A percentile compares a stretch with the other conserved stretches of the same genome.
These are phyloP conservation scores for Siniperca scherzeri DNA, from an alignment of 2,797 vertebrate species.

Conservation along the genomic window DNA sequence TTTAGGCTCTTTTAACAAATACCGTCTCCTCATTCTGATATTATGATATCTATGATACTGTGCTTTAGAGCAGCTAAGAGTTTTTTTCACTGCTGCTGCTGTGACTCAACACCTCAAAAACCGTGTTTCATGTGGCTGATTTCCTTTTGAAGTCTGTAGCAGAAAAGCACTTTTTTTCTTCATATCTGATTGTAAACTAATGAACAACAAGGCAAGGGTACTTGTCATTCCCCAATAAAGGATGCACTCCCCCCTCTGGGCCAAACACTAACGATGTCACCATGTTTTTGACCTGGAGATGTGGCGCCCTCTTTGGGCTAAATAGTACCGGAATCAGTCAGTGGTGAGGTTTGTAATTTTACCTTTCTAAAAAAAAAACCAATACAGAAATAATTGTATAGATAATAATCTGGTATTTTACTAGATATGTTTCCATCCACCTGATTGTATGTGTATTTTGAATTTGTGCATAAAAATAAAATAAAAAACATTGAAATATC, in stretches of 20 bases:
- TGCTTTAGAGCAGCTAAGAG: constrained; percentile 14
- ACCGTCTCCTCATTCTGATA: constrained; percentile 86
- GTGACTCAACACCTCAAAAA: neutral
- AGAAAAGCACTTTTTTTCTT: neutral
- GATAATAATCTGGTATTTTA: neutral
- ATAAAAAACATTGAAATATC: neutral
- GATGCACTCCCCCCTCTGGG: neutral
- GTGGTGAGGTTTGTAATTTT: neutral
- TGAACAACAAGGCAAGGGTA: neutral
- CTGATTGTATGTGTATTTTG: neutral
- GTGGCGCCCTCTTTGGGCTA: constrained; percentile 18
- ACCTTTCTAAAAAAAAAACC: neutral
- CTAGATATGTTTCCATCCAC: neutral
- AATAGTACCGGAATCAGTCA: neutral
- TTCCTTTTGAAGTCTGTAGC: neutral
- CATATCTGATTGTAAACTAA: neutral
- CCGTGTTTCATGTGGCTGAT: neutral
- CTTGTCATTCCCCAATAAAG: neutral
- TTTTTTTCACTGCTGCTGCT: neutral
- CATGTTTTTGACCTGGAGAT: neutral
- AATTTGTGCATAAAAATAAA: neutral
- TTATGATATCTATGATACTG: constrained; percentile 60
- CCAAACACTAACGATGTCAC: neutral
- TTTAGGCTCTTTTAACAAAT: constrained; percentile 39
- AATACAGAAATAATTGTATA: neutral